Evolutionary conservation across 1,140 invertebrate species (phyloP), one percentile per base, ranked within the genome.

Genomic region (Babylonia areolata): DNA sequence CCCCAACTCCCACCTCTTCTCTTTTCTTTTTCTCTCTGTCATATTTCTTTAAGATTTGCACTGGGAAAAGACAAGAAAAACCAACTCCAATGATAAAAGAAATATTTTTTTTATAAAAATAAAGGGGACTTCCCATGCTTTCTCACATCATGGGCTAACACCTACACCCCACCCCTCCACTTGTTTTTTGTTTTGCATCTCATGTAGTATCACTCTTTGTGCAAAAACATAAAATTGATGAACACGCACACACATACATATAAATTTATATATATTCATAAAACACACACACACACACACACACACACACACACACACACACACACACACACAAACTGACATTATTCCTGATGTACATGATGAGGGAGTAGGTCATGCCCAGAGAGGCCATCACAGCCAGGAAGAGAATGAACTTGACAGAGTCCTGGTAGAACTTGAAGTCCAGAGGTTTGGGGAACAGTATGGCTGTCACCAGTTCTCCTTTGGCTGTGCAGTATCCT

Each of bases 341-440:
- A 42, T 86, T 85, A 40, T 91, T 86, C 39, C 37, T 88, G 20
- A 91, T 89, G 54, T 90, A 89, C 33, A 96, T 95, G 12, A 96
- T 95, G 37, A 98, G 94, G 0, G 97, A 98, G 90, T 99, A 99
- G 35, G 97, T 94, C 89, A 98, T 96, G 3, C 98, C 98, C 77
- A 96, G 75, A 0, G 95, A 92, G 11, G 98, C 97, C 71, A 99
- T 96, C 42, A 96, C 87, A 1, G 96, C 96, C 33, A 99, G 94
- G 89, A 98, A 97, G 39, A 96, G 96, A 84, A 99, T 97, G 94
- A 99, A 99, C 92, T 97, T 97, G 90, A 98, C 97, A 1, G 97
- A 97, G 93, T 99, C 98, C 90, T 97, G 96, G 90, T 98, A 98
- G 93, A 99, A 99, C 92, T 98, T 97, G 93, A 98, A 98, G 90